Evolutionary conservation across 2,888 invertebrate species (phyloP), one percentile per base, ranked within the genome.

Genomic region (Lutraria lutraria): DNA sequence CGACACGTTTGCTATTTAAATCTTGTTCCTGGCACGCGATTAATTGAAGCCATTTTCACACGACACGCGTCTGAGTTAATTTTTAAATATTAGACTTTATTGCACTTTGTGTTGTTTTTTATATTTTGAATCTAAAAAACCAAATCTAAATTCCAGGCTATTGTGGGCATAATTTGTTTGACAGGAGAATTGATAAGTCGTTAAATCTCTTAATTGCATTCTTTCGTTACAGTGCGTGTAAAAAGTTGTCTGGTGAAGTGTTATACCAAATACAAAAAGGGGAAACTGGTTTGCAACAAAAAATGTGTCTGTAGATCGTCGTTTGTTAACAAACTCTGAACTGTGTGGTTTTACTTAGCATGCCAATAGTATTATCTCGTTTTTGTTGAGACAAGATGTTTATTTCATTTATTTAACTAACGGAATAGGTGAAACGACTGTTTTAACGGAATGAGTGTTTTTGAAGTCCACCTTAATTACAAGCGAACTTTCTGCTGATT

Each of bases 131-230:
- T 31, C 76, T 34, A 76, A 15, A 31, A 34, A 34, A 76, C 31
- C 15, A 72, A 76, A 76, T 76, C 76, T 31, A 34, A 16, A 19
- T 76, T 31, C 76, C 76, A 76, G 29, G 76, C 31, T 31, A 76
- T 31, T 76, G 31, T 76, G 19, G 10, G 1, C 12, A 15, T 76
- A 31, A 76, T 76, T n/a, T 31, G 34, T 34, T 34, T 76, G 76
- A 76, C 76, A 34, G 76, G 25, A 76, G 76, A 76, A 76, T 76
- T 76, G 76, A 76, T 76, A 76, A 76, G 76, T 76, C 76, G 76
- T 76, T 76, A 76, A 76, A 76, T 25, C 34, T 76, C 76, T 31
- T 76, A 76, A 76, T 76, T 76, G 76, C 76, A 76, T 76, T 76
- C 76, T 76, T 34, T 76, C 34, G 76, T 31, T 76, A 34, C 76